Conservation (phyloP, 2,113 vertebrate genomes). For the Lophura nycthemera region DNA sequence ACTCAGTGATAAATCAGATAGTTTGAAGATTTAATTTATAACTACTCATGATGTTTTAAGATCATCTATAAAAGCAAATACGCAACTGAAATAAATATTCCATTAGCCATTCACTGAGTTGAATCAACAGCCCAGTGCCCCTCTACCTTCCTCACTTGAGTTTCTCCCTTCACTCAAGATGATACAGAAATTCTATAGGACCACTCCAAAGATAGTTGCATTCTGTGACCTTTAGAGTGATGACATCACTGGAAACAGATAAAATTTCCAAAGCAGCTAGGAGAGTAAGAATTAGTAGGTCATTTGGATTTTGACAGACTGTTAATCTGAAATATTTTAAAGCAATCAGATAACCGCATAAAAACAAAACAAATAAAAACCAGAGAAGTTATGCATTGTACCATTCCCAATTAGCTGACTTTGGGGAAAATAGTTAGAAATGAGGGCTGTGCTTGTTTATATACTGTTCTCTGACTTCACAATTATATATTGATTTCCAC, state of each 20-base stretch:
- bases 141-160: not conserved
- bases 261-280: constrained; percentile 45
- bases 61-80: not conserved
- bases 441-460: not conserved
- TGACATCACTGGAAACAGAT: constrained; percentile 35
- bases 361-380: not conserved
- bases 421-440: not conserved
- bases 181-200: not conserved
- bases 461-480: not conserved
- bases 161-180: not conserved
- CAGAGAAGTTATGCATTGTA: not conserved
- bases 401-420: not conserved
- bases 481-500: not conserved
- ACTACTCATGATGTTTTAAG: not conserved
- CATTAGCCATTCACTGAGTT: not conserved
- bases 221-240: constrained; percentile 36
- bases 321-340: constrained; percentile 41
- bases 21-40: not conserved
- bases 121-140: not conserved
- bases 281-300: constrained; percentile 18
- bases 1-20: not conserved
- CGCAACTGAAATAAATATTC: not conserved
- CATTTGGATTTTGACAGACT: constrained; percentile 25
- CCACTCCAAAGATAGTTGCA: constrained; percentile 30
- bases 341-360: not conserved